phyloP scores from a whole-genome alignment of 2,113 vertebrate genomes.

The Rhegmatorhina hoffmannsi region DNA sequence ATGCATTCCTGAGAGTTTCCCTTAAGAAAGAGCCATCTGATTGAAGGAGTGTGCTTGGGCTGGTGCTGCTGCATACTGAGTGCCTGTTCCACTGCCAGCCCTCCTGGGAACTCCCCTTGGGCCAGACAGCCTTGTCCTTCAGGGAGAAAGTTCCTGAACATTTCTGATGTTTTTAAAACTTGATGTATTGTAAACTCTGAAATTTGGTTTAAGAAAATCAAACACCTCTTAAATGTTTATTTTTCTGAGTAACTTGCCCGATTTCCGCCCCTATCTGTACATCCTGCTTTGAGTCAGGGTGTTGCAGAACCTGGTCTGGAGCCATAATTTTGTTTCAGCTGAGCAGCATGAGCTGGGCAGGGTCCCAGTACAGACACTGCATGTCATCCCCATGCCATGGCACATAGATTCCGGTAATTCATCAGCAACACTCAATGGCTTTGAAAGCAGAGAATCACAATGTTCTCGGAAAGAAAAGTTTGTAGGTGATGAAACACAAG shows the following conservation, averaged over 20 bases:
- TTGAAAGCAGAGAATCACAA: background rate
- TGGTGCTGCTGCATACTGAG: background rate
- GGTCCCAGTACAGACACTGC: background rate
- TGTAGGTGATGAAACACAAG: background rate
- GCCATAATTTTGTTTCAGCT: background rate
- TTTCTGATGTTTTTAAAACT: background rate
- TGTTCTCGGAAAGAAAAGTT: background rate
- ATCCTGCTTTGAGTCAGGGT: background rate
- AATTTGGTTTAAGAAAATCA: background rate
- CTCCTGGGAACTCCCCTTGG: accelerated
- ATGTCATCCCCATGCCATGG: background rate
- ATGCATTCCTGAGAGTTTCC: constrained; percentile 9
- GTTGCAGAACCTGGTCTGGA: background rate
- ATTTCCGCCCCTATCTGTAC: background rate
- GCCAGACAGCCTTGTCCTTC: constrained; percentile 18
- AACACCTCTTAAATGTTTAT: background rate
- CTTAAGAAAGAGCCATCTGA: background rate
- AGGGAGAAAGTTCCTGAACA: background rate
- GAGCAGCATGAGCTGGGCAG: background rate
- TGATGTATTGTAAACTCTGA: background rate
- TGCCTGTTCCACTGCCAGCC: background rate
- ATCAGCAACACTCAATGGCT: background rate
- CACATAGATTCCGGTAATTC: background rate
- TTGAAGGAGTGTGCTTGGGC: background rate
- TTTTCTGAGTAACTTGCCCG: background rate